phyloP scores from a whole-genome alignment of 2,113 vertebrate species.

The Myiagra hebetior region DNA sequence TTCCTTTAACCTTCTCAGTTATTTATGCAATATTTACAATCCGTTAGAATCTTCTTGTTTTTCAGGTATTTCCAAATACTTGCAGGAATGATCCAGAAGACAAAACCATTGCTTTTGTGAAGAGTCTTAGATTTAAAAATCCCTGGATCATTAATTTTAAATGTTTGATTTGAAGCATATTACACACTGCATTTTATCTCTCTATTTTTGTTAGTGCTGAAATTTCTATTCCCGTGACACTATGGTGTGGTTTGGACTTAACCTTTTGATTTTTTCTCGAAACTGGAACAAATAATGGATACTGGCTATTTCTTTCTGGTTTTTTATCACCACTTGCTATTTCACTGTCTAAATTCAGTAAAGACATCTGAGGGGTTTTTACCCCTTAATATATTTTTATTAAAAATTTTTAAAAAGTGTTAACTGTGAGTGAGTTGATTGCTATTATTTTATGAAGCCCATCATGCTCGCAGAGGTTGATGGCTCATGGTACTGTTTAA shows the following conservation, averaged over 20 bases:
- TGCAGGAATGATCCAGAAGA: not conserved
- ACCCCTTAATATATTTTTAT: not conserved
- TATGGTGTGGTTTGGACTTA: not conserved
- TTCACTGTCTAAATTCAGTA: not conserved
- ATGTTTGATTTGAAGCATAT: not conserved
- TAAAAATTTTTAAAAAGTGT: not conserved
- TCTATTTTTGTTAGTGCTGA: not conserved
- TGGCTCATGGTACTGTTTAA: not conserved
- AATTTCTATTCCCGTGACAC: not conserved
- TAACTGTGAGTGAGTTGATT: not conserved
- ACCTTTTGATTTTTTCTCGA: not conserved
- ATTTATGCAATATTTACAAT: not conserved
- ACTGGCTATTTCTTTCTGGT: not conserved
- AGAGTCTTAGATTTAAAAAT: not conserved
- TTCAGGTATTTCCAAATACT: not conserved
- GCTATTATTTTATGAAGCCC: not conserved
- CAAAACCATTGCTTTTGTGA: not conserved
- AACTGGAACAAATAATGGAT: not conserved
- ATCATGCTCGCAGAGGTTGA: not conserved
- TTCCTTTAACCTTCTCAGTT: not conserved
- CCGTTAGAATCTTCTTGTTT: not conserved
- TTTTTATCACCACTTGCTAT: not conserved
- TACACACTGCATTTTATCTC: not conserved
- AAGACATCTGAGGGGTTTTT: fast-evolving
- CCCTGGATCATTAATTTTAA: not conserved